Evolutionary conservation across 2,113 vertebrate species (phyloP), one percentile per base, ranked within the genome.

Genomic region (Caranx melampygus): DNA sequence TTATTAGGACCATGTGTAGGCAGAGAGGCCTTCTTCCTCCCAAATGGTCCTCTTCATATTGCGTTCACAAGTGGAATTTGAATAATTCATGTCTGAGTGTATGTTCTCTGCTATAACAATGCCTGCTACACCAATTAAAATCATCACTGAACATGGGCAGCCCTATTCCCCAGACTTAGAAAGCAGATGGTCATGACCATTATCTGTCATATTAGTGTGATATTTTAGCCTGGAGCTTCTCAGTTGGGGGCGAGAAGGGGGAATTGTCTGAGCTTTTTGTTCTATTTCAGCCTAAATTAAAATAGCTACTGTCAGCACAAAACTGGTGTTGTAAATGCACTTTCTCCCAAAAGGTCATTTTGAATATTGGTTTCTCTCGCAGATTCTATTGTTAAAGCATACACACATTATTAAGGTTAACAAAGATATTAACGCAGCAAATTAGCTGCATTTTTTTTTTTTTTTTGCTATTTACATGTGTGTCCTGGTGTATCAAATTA

Each of bases 101-200:
- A n/a, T 47, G 40, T 62, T 66, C 45, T 79, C 55, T 81, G 45
- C 42, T 20, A 11, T 21, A 70, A 52, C 58, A 52, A 35, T 52
- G 14, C 64, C 75, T 57, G 21, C 40, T 57, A 58, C 65, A 67
- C 79, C 63, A 84, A 86, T 85, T 86, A 79, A 9, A 59, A 42
- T 42, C 40, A 47, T 78, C 40, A 75, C 31, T 81, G 44, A 82
- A 68, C 55, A 75, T n/a, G n/a, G 75, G 67, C 77, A 73, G 47
- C 44, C 65, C 35, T 79, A 72, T 78, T 44, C 40, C 62, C 61
- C 58, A 63, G 52, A 68, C 40, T n/a, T 37, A 16, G 13, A 64
- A 61, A 78, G 40, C 83, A 86, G 83, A 83, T 83, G 63, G 63
- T 47, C 10, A 45, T 62, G 66, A 83, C 72, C 62, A 62, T 80